These are phyloP conservation scores for Axea sp. DNA, from an alignment of 2,888 invertebrate genomes.

Conservation along the genomic window DNA sequence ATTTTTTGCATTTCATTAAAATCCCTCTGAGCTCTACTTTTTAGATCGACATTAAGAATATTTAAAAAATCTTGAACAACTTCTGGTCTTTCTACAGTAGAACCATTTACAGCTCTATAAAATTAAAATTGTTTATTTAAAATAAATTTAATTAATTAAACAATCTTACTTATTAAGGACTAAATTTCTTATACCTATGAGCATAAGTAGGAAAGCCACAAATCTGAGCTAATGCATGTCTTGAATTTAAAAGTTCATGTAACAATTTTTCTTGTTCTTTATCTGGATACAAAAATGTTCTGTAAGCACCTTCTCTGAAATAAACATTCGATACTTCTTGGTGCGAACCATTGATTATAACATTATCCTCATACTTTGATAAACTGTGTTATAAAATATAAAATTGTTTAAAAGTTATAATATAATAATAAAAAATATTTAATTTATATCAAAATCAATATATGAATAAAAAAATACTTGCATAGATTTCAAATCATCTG, in stretches of 20 bases:
- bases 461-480: slow-evolving; percentile 16
- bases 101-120: slow-evolving; percentile 89
- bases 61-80: slow-evolving; percentile 90
- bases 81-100: slow-evolving; percentile 90
- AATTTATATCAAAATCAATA: neutral
- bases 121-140: too few species aligned
- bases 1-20: slow-evolving; percentile 87
- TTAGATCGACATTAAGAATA: slow-evolving; percentile 85
- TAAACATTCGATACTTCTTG: slow-evolving; percentile 89
- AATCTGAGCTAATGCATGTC: slow-evolving; percentile 89
- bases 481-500: slow-evolving; percentile 81
- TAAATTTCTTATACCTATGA: slow-evolving; percentile 87
- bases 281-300: slow-evolving; percentile 90
- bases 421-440: too few species aligned
- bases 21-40: slow-evolving; percentile 86
- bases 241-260: slow-evolving; percentile 85
- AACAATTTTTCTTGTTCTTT: slow-evolving; percentile 87
- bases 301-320: slow-evolving; percentile 93
- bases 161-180: neutral
- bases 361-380: slow-evolving; percentile 85
- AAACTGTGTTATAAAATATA: slow-evolving; percentile 78
- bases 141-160: too few species aligned
- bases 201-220: slow-evolving; percentile 95
- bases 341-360: slow-evolving; percentile 89
- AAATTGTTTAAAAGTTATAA: neutral